Conservation (phyloP, 2,113 vertebrate genomes). For the Oryzias woworae region DNA sequence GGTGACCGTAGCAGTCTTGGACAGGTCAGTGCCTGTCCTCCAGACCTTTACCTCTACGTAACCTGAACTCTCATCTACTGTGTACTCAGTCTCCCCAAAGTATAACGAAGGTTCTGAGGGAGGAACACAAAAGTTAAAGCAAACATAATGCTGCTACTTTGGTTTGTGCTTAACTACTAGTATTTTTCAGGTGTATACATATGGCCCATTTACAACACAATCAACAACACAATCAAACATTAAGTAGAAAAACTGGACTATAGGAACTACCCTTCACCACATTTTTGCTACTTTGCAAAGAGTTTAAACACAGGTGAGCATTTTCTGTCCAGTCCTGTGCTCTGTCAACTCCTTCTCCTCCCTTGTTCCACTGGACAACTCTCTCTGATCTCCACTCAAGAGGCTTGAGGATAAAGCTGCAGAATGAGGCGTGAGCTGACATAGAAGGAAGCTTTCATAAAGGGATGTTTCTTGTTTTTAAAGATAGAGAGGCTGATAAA, state of each 20-base stretch:
- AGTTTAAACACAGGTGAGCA: conserved; percentile 15
- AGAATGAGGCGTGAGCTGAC: conserved; percentile 33
- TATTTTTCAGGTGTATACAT: neutral
- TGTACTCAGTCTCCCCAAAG: conserved; percentile 80
- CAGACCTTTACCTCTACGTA: conserved; percentile 82
- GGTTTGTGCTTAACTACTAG: neutral
- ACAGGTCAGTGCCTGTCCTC: conserved; percentile 85
- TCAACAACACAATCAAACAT: neutral
- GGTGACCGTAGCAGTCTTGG: conserved; percentile 80
- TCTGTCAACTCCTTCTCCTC: conserved; percentile 33
- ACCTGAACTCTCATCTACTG: conserved; percentile 78
- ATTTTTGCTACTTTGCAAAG: conserved; percentile 7
- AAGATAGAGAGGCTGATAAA: conserved; percentile 60
- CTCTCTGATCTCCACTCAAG: conserved; percentile 60
- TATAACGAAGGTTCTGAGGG: conserved; percentile 80
- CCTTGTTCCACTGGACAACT: conserved; percentile 50
- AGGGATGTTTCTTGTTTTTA: conserved; percentile 43
- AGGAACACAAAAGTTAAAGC: neutral
- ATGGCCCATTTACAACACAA: neutral
- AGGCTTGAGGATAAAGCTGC: conserved; percentile 45
- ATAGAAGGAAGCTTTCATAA: conserved; percentile 12
- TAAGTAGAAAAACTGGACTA: too few relatives aligned
- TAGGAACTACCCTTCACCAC: neutral
- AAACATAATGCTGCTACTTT: neutral
- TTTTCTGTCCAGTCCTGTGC: conserved; percentile 49